Base-by-base conservation (phyloP, 2,113 vertebrate genomes). In the Blennius ocellaris region DNA sequence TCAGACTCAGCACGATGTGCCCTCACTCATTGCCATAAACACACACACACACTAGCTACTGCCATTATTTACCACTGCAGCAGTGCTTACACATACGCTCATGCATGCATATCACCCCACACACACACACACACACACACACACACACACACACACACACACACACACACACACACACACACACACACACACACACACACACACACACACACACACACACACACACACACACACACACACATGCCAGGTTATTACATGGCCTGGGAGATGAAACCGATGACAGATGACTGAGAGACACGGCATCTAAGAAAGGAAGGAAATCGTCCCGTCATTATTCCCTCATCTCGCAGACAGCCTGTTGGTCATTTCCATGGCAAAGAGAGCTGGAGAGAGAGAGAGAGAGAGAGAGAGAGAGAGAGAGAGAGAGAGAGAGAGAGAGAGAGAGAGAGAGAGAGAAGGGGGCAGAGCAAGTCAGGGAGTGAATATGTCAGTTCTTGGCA, bases 221-320 rank as follows among this genome's bases (percentile, higher is more conserved):
- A 45, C 64, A 52, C 14, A 59, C 12, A 62, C 21, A 16, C 44
- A 10, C 53, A 48, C 55, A 48, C 78, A 44, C 78, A 64, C 9
- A 8, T n/a, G n/a, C n/a, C 74, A 16, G 86, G 79, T 70, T 78
- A 76, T 85, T 84, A 77, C 83, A 73, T 39, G 36, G 84, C 58
- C 76, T 79, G 87, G 78, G 84, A 88, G 88, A 90, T 88, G 88
- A 88, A n/a, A 51, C 76, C 39, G 74, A 87, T 92, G 90, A 93
- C 86, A 89, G 87, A 91, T 85, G 83, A 86, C 76, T 62, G 84
- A 69, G 73, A 88, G 81, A 87, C 85, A 82, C 63, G 12, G 78
- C 65, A 67, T 80, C 85, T 88, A 88, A 92, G 90, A 89, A 89
- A 84, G 89, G 89, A 92, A 92, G 91, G 90, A 93, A 93, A 91